Base-by-base conservation (phyloP, 2,797 vertebrate genomes). In the Girardinus metallicus region DNA sequence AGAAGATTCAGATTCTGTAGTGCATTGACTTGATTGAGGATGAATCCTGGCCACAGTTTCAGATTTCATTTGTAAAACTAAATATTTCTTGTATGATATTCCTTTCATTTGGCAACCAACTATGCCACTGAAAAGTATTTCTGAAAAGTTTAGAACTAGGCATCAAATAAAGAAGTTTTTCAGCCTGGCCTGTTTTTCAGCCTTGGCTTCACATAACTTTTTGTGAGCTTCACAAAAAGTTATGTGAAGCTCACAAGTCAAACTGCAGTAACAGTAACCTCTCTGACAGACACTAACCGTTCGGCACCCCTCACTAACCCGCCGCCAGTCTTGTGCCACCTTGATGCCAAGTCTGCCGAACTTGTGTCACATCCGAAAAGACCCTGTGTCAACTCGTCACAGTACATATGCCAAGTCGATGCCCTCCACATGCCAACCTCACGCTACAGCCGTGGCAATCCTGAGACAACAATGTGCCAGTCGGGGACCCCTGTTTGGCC, bases 281-380 rank as follows among this genome's bases (percentile, higher is more conserved):
- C 86, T 70, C 10, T 60, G 79, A 89, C 86, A 88, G 88, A 86
- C 87, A 80, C 86, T 60, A 73, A 88, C 83, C 85, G 53, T 72
- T 80, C 87, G 1, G 86, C 85, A 81, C 62, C 87, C 85, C 87
- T 85, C 82, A 81, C 89, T 89, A 87, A 92, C 93, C 91, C 86
- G 41, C 43, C 88, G 92, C 92, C 91, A 91, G 87, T 92, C 90
- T 87, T 79, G 39, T 76, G 92, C 90, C 92, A 92, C 92, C 91
- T 93, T 88, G 85, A 92, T 82, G 91, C 83, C 92, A 75, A 68
- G 84, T 76, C 82, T 93, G 94, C 93, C 94, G 94, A 93, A 92
- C 88, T 90, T 87, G 83, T 93, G 93, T 94, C 94, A 90, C 90
- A 85, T 93, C 91, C 86, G 90, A 87, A 83, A 87, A 82, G 86